A percentile compares a stretch with the other conserved stretches of the same genome.
phyloP scores from a whole-genome alignment of 2,113 vertebrate species.

The Serilophus lunatus region DNA sequence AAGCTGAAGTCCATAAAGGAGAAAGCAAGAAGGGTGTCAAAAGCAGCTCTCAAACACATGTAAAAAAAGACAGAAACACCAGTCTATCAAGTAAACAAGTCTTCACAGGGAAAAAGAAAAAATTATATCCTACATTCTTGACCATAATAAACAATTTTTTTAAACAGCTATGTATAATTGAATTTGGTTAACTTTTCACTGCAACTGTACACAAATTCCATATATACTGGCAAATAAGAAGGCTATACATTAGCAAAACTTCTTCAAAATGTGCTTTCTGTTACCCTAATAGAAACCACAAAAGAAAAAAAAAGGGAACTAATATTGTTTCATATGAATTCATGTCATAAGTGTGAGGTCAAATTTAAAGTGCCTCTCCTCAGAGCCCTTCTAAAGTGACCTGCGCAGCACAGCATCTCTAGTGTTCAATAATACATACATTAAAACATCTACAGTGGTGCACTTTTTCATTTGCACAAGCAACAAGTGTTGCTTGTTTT shows the following conservation, averaged over 20 bases:
- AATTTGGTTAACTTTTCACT: neutral
- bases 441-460: neutral
- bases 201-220: neutral
- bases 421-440: neutral
- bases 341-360: neutral
- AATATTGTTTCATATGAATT: neutral
- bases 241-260: neutral
- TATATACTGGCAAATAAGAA: neutral
- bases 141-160: neutral
- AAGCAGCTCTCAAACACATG: neutral
- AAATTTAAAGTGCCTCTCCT: neutral
- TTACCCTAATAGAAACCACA: neutral
- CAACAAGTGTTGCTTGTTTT: neutral
- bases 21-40: neutral
- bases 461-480: neutral
- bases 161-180: neutral
- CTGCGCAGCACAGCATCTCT: neutral
- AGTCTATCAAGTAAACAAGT: neutral
- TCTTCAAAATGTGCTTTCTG: neutral
- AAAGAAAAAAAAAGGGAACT: neutral
- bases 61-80: neutral
- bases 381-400: neutral
- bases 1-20: neutral
- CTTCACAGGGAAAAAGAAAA: neutral
- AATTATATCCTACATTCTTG: neutral